Evolutionary conservation across 2,888 invertebrate genomes (phyloP), one percentile per base, ranked within the genome.

Genomic region (Ormyrus rosae): DNA sequence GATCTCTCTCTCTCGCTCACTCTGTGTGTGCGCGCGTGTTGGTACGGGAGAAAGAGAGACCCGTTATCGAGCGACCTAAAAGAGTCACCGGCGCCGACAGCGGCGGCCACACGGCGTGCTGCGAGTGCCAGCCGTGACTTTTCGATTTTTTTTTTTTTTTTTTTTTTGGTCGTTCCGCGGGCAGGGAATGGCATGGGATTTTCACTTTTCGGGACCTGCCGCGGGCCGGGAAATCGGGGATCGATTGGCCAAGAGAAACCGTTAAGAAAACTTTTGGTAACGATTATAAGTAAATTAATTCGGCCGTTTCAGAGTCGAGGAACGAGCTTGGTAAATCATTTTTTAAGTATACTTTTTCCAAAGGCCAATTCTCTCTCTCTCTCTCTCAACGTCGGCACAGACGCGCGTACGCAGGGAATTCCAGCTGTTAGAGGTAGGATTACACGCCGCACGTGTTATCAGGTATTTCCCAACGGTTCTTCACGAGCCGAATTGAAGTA

Each of bases 21-120:
- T 4, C 19, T 1, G 1, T 60, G 19, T 19, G 45, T 11, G 48
- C n/a, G n/a, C 34, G 56, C 46, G 48, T 34, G 3, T n/a, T 8
- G 60, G 9, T 9, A 13, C 60, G 46, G 13, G 63, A 34, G 81
- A 78, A 74, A 83, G 67, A 50, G 81, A 78, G 76, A 83, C 82
- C 85, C 85, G 86, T 86, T 86, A 86, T 85, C 82, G 85, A 85
- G 82, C 85, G 83, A 81, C 77, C 83, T 81, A 79, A 83, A 85
- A 81, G 78, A 77, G 67, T 19, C 56, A 19, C 64, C 34, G 34
- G 34, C 34, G 34, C 34, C 51, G 56, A 45, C 51, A 3, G 45
- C 56, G 48, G 50, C 9, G 55, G 9, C 61, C 34, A 34, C 45
- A 0, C 2, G 5, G 10, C 61, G n/a, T n/a, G 13, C 13, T 34